A percentile compares a stretch with the other conserved stretches of the same genome.
These are phyloP conservation scores for Nemotelus nigrinus DNA, from an alignment of 2,888 invertebrate species.

Conservation along the genomic window DNA sequence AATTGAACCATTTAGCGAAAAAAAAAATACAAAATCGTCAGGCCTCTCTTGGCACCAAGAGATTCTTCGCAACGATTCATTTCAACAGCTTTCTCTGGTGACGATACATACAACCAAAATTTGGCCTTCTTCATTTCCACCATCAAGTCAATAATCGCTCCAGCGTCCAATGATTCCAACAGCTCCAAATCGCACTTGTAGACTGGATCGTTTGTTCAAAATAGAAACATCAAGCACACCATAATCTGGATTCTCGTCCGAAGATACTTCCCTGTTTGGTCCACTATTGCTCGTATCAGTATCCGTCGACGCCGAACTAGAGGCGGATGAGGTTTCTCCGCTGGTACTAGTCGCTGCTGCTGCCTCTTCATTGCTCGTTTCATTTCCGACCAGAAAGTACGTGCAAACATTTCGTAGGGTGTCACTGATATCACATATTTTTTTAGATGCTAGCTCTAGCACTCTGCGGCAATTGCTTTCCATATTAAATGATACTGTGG, in stretches of 20 bases:
- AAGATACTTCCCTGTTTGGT: constrained; percentile 1
- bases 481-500: constrained; percentile 77
- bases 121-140: constrained; percentile 86
- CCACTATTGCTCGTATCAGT: background rate
- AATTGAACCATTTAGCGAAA: too few relatives aligned
- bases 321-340: background rate
- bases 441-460: constrained; percentile 25
- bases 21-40: too few relatives aligned
- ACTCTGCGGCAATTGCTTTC: constrained; percentile 73
- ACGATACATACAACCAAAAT: constrained; percentile 80
- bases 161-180: constrained; percentile 75
- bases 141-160: constrained; percentile 83
- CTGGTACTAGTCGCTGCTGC: background rate
- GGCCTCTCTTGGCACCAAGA: too few relatives aligned
- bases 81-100: constrained; percentile 85
- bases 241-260: constrained; percentile 16
- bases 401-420: constrained; percentile 7
- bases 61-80: constrained; percentile 72
- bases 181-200: constrained; percentile 76
- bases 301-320: background rate
- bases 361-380: background rate
- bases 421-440: constrained; percentile 22
- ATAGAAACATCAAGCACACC: background rate
- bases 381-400: background rate
- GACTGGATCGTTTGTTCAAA: constrained; percentile 65